phyloP scores from a whole-genome alignment of 35 echinoderm and acorn worm genomes.

The Stichopus chloronotus region DNA sequence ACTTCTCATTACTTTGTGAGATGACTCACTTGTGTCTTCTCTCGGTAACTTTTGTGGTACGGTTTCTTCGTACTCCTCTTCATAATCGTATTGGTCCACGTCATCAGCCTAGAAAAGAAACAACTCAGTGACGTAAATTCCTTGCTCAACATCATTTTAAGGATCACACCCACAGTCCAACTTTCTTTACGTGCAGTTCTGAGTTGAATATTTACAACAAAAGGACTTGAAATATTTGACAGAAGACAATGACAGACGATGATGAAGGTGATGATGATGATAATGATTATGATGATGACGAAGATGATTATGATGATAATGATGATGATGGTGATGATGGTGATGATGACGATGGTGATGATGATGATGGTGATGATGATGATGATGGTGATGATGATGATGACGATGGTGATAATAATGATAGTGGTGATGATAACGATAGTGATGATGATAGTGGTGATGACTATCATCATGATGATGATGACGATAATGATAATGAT shows the following conservation, averaged over 20 bases:
- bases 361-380: neutral
- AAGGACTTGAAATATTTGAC: too few species aligned
- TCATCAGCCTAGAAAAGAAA: constrained; percentile 9
- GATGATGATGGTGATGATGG: neutral
- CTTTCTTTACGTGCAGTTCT: too few species aligned
- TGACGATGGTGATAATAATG: neutral
- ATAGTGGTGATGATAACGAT: neutral
- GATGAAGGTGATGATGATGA: too few species aligned
- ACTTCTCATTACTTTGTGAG: neutral
- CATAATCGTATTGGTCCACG: neutral
- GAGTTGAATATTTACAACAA: too few species aligned
- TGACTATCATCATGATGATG: neutral
- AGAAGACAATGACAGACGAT: too few species aligned
- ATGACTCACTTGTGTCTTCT: constrained; percentile 20
- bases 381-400: neutral
- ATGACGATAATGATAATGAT: neutral
- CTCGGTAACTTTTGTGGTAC: constrained; percentile 5
- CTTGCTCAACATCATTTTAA: too few species aligned
- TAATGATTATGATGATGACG: neutral
- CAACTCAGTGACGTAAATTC: too few species aligned
- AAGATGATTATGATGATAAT: neutral
- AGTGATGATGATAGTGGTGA: neutral
- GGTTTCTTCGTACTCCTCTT: neutral
- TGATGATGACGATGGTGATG: neutral
- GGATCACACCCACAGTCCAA: too few species aligned